Evolutionary conservation across 2,888 invertebrate genomes (phyloP).

Genomic region (Pantelozetes paolii): DNA sequence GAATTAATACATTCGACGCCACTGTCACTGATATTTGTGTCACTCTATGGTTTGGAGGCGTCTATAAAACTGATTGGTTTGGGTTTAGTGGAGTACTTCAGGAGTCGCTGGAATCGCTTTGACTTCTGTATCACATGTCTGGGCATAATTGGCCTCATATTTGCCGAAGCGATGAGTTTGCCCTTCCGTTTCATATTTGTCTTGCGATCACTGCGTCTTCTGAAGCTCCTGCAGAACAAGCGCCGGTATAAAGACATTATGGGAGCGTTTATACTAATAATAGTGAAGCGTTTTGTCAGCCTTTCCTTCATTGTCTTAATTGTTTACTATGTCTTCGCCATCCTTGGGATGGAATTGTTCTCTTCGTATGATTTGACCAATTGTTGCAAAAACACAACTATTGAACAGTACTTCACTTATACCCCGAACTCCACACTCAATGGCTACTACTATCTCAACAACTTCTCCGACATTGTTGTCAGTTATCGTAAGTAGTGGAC

Average conservation of each 20-base stretch:
- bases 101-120: conserved; percentile 80
- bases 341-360: conserved; percentile 84
- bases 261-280: conserved; percentile 68
- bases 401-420: conserved; percentile 74
- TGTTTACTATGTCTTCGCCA: conserved; percentile 81
- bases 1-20: conserved; percentile 41
- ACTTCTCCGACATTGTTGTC: conserved; percentile 75
- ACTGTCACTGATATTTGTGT: conserved; percentile 1
- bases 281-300: conserved; percentile 76
- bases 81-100: conserved; percentile 67
- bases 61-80: conserved; percentile 67
- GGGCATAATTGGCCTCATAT: conserved; percentile 61
- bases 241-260: conserved; percentile 74
- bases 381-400: conserved; percentile 78
- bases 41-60: conserved; percentile 73
- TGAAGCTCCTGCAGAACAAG: conserved; percentile 50
- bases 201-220: conserved; percentile 58
- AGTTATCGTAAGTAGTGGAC: conserved; percentile 58
- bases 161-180: conserved; percentile 61
- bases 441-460: conserved; percentile 82
- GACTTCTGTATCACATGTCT: conserved; percentile 58
- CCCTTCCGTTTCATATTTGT: conserved; percentile 68
- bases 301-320: conserved; percentile 70
- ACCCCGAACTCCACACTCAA: conserved; percentile 61
- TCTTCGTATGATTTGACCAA: conserved; percentile 68